A percentile compares a stretch with the other conserved stretches of the same genome.
phyloP scores from a whole-genome alignment of 2,888 invertebrate species.

The Agrotis clavis region DNA sequence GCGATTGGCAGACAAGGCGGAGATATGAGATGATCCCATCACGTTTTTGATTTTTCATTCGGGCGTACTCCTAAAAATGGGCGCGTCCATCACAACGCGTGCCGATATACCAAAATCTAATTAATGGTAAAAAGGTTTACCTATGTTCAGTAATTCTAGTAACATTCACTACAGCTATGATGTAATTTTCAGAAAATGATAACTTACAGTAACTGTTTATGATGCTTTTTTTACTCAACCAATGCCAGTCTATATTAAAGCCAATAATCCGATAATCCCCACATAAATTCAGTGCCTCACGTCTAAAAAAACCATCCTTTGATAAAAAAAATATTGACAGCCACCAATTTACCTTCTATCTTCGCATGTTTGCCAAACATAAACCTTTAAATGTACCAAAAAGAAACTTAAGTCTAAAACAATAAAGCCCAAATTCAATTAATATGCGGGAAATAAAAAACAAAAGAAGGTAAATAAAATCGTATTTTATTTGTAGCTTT shows the following conservation, averaged over 20 bases:
- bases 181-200: not conserved
- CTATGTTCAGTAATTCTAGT: not conserved
- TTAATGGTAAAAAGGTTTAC: too few relatives aligned
- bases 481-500: slow-evolving; percentile 53
- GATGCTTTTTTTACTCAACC: not conserved
- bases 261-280: slow-evolving; percentile 31
- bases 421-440: slow-evolving; percentile 52
- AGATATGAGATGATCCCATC: too few relatives aligned
- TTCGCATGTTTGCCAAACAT: slow-evolving; percentile 65
- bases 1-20: too few relatives aligned
- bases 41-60: too few relatives aligned
- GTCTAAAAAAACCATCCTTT: slow-evolving; percentile 33
- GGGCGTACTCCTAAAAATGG: not conserved
- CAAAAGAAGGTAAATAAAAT: slow-evolving; percentile 60
- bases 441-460: slow-evolving; percentile 7
- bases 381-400: slow-evolving; percentile 51
- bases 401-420: slow-evolving; percentile 18
- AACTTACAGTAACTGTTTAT: not conserved
- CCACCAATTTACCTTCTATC: slow-evolving; percentile 58
- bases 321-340: slow-evolving; percentile 58
- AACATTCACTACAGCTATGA: not conserved
- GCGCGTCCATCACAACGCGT: not conserved
- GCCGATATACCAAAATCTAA: too few relatives aligned
- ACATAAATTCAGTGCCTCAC: slow-evolving; percentile 36
- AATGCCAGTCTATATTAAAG: slow-evolving; percentile 12